Base-by-base conservation (phyloP, 2,797 vertebrate genomes). In the Lepilemur septentrionalis region DNA sequence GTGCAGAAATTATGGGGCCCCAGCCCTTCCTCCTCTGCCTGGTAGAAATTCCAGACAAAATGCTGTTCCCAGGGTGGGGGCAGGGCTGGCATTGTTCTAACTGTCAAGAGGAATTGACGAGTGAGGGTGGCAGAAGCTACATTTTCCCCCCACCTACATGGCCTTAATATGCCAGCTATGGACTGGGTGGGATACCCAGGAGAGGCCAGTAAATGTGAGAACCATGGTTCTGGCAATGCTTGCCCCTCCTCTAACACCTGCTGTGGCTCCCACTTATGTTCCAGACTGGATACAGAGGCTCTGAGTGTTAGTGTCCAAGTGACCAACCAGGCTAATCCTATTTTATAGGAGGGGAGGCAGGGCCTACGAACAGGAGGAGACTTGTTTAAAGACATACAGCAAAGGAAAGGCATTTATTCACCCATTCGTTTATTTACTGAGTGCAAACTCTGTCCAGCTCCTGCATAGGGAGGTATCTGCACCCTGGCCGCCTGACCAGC, bases 31-130 rank as follows among this genome's bases (percentile, higher is more conserved):
- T 96, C 93, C 70, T 91, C 63, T 41, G 67, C 73, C 25, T 78
- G 86, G 79, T 94, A 78, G 84, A 92, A 89, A 97, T 98, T 97
- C 96, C 96, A 97, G 95, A 92, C 65, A 84, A 96, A 96, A 80
- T 43, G n/a, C 57, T 50, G 32, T 93, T 97, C 91, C 67, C 89
- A 57, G 69, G 76, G 57, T 46, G 46, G 94, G 55, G 70, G 70
- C 83, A 52, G 94, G 89, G 63, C 50, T 5, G 5, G 23, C 80
- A 73, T 89, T 96, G 91, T 97, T 92, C 73, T 81, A 17, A 5
- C 18, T 59, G 28, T 75, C 8, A 12, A 43, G 69, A 28, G 63
- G 69, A 55, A n/a, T 3, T 3, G 22, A 93, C 65, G 63, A 69
- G 57, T 59, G 78, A 91, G n/a, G 57, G 61, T 28, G 57, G 72